A percentile compares a stretch with the other conserved stretches of the same genome.
These are phyloP conservation scores for Platyrinchus mystaceus DNA, from an alignment of 2,797 vertebrate genomes.

Conservation along the genomic window DNA sequence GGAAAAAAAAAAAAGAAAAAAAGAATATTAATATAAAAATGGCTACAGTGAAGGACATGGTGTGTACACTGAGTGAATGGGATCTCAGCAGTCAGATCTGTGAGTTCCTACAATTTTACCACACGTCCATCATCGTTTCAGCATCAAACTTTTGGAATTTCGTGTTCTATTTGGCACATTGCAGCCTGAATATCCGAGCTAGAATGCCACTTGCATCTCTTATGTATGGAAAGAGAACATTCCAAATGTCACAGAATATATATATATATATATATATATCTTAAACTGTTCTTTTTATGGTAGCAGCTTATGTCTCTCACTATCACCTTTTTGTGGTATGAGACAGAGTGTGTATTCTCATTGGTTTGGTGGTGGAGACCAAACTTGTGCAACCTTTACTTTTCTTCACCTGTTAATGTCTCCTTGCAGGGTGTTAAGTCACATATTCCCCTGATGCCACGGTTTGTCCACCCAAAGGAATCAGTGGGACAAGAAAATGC, in stretches of 20 bases:
- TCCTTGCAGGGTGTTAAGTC: neutral
- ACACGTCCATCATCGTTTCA: neutral
- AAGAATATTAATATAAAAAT: neutral
- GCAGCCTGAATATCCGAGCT: neutral
- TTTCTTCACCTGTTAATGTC: neutral
- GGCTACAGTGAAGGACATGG: neutral
- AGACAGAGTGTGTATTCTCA: neutral
- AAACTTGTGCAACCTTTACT: neutral
- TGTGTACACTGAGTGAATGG: neutral
- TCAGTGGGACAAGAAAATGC: neutral
- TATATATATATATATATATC: neutral
- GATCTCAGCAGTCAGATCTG: neutral
- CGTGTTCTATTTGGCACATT: neutral
- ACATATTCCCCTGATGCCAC: neutral
- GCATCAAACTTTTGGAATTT: neutral
- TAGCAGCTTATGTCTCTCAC: neutral
- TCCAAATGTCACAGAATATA: neutral
- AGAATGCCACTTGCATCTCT: neutral
- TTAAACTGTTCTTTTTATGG: neutral
- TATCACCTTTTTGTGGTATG: neutral
- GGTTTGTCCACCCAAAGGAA: neutral
- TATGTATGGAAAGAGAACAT: neutral
- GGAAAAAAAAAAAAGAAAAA: too few species aligned
- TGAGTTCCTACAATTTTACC: neutral
- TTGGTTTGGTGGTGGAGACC: neutral